These are phyloP conservation scores for Hylaeus volcanicus DNA, from an alignment of 1,140 invertebrate genomes.

Conservation along the genomic window DNA sequence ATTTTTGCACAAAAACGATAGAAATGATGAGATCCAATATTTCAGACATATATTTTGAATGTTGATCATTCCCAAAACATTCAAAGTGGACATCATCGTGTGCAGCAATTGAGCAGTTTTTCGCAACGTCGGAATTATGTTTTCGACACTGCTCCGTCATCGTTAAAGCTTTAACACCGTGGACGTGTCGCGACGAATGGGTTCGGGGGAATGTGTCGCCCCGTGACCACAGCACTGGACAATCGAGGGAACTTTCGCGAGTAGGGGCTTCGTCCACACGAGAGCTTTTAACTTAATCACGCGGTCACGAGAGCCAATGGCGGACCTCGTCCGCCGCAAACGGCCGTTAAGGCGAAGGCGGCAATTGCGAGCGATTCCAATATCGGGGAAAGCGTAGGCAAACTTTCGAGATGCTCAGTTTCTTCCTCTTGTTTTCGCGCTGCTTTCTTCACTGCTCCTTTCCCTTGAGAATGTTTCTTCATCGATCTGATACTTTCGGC, in stretches of 20 bases:
- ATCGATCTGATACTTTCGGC: not conserved
- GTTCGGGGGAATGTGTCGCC: too few relatives aligned
- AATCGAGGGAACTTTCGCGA: conserved; percentile 2
- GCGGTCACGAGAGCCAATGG: not conserved
- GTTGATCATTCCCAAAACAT: too few relatives aligned
- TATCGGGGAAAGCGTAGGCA: conserved; percentile 34
- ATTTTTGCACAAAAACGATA: too few relatives aligned
- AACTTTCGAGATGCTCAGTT: conserved; percentile 26
- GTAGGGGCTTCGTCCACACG: not conserved
- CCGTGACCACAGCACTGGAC: not conserved
- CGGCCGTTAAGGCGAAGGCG: conserved; percentile 42
- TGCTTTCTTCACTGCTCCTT: not conserved
- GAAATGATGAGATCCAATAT: too few relatives aligned
- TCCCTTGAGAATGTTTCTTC: not conserved
- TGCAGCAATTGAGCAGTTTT: too few relatives aligned
- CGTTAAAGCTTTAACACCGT: too few relatives aligned
- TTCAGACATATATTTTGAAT: too few relatives aligned
- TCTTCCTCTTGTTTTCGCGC: conserved; percentile 9
- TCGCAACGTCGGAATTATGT: too few relatives aligned
- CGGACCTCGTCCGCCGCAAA: not conserved
- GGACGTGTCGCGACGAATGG: too few relatives aligned
- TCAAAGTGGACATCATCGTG: too few relatives aligned
- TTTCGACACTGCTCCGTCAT: too few relatives aligned
- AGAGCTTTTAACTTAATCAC: conserved; percentile 20
- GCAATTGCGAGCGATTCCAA: conserved; percentile 63